phyloP scores from a whole-genome alignment of 2,797 vertebrate species.

The Botia almorhae region DNA sequence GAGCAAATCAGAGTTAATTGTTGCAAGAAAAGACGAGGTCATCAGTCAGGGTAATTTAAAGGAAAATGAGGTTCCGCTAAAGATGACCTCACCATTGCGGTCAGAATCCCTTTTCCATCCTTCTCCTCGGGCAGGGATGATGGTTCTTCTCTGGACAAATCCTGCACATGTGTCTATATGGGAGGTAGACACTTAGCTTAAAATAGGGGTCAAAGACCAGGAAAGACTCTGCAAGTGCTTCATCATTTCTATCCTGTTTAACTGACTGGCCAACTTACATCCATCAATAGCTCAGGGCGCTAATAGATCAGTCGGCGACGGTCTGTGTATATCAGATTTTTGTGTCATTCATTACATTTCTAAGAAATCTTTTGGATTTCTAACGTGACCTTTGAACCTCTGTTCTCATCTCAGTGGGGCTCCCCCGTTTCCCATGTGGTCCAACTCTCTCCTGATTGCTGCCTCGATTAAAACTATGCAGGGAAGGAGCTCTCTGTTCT shows the following conservation, averaged over 20 bases:
- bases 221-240: slow-evolving; percentile 50
- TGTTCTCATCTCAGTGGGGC: slow-evolving; percentile 28
- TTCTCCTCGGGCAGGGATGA: slow-evolving; percentile 72
- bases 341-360: slow-evolving; percentile 38
- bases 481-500: slow-evolving; percentile 41
- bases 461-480: slow-evolving; percentile 49
- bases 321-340: slow-evolving; percentile 32
- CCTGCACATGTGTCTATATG: slow-evolving; percentile 68
- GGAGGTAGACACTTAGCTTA: slow-evolving; percentile 57
- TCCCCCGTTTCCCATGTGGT: slow-evolving; percentile 37
- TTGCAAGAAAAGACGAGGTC: slow-evolving; percentile 79
- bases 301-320: slow-evolving; percentile 28
- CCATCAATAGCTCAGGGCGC: slow-evolving; percentile 45
- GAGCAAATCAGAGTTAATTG: slow-evolving; percentile 82
- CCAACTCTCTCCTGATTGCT: slow-evolving; percentile 58
- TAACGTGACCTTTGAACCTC: slow-evolving; percentile 45
- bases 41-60: slow-evolving; percentile 82
- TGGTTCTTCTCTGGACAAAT: slow-evolving; percentile 77
- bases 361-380: slow-evolving; percentile 49
- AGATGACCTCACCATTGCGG: slow-evolving; percentile 78
- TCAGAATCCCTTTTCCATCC: slow-evolving; percentile 67
- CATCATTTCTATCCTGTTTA: slow-evolving; percentile 46
- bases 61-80: slow-evolving; percentile 77
- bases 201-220: slow-evolving; percentile 55
- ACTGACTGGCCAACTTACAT: slow-evolving; percentile 40